phyloP scores from a whole-genome alignment of 1,140 invertebrate genomes.

The Diplogasteroides magnus region DNA sequence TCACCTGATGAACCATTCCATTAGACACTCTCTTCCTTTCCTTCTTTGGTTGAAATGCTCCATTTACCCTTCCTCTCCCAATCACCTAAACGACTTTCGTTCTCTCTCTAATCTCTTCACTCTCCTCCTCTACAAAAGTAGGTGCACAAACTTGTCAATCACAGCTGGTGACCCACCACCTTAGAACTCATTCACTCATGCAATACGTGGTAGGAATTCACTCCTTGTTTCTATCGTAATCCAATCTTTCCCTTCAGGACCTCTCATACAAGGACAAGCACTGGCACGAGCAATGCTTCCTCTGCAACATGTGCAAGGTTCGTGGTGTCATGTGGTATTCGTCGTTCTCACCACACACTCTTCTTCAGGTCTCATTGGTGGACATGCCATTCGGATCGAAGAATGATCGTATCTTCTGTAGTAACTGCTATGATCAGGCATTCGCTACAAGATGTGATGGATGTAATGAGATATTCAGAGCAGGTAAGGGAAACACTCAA shows the following conservation, averaged over 20 bases:
- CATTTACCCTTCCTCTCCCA: neutral
- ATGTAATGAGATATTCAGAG: slow-evolving; percentile 93
- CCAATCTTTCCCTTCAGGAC: slow-evolving; percentile 68
- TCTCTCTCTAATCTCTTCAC: neutral
- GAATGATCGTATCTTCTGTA: slow-evolving; percentile 88
- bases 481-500: slow-evolving; percentile 81
- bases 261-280: slow-evolving; percentile 99
- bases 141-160: too few species aligned
- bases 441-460: slow-evolving; percentile 98
- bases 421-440: slow-evolving; percentile 95
- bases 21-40: too few species aligned
- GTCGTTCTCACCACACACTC: neutral
- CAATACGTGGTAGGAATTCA: neutral
- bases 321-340: neutral
- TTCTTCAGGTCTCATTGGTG: slow-evolving; percentile 73
- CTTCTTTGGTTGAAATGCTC: too few species aligned
- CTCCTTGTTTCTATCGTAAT: slow-evolving; percentile 5
- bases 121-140: neutral
- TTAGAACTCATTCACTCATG: neutral
- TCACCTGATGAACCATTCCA: too few species aligned
- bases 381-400: slow-evolving; percentile 99
- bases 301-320: slow-evolving; percentile 87
- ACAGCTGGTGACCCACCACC: too few species aligned
- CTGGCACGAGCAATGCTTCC: slow-evolving; percentile 97
- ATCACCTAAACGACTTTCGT: neutral